phyloP scores from a whole-genome alignment of 1,140 invertebrate genomes.

The Drosophila yakuba region DNA sequence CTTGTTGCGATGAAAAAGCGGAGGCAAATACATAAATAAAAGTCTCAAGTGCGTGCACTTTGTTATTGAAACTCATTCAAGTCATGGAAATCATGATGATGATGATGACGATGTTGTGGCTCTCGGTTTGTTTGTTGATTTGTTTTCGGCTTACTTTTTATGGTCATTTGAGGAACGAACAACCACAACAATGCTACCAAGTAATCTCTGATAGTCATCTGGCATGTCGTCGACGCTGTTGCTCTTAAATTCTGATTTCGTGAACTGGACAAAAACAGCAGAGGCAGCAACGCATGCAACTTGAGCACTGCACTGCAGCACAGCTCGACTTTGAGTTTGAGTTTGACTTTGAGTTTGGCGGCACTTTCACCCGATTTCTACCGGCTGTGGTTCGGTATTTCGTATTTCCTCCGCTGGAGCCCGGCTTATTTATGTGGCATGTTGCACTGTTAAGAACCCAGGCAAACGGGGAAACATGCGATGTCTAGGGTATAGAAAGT shows the following conservation, averaged over 20 bases:
- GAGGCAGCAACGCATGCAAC: conserved; percentile 62
- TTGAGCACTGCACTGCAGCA: conserved; percentile 27
- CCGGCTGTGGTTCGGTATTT: conserved; percentile 68
- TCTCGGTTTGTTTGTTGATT: conserved; percentile 59
- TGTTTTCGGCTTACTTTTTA: conserved; percentile 64
- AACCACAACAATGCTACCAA: conserved; percentile 56
- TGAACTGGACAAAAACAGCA: conserved; percentile 52
- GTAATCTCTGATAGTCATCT: conserved; percentile 79
- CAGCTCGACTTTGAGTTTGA: conserved; percentile 47
- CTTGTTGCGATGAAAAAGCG: conserved; percentile 21
- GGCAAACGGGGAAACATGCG: conserved; percentile 42
- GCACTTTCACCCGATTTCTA: conserved; percentile 82
- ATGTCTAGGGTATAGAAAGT: conserved; percentile 55
- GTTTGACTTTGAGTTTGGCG: conserved; percentile 59
- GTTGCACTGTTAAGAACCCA: conserved; percentile 70
- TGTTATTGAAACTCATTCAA: conserved; percentile 81
- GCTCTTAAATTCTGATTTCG: conserved; percentile 81
- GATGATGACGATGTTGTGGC: conserved; percentile 41
- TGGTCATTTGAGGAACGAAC: conserved; percentile 61
- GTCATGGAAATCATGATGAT: conserved; percentile 62
- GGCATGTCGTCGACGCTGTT: conserved; percentile 53
- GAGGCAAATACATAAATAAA: conserved; percentile 73
- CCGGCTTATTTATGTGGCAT: conserved; percentile 79
- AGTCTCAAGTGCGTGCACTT: conserved; percentile 79
- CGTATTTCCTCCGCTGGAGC: conserved; percentile 57